phyloP scores from a whole-genome alignment of 2,888 invertebrate species.

The Sipha maydis region DNA sequence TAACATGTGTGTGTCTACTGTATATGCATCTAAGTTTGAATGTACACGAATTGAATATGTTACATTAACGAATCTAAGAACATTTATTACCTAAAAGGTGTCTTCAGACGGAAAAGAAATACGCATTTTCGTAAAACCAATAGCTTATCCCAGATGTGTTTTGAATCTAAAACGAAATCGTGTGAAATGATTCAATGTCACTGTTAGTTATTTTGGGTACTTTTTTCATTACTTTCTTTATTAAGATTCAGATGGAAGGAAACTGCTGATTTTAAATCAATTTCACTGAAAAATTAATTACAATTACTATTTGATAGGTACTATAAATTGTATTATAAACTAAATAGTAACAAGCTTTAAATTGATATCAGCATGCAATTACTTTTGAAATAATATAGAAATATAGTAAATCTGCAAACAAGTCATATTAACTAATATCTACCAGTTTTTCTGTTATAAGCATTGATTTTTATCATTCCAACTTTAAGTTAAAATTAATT shows the following conservation, averaged over 20 bases:
- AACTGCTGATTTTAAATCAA: neutral
- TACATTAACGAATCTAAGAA: neutral
- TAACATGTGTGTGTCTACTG: neutral
- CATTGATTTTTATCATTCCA: too few species aligned
- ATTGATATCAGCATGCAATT: neutral
- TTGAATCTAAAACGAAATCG: constrained; percentile 24
- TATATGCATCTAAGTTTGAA: neutral
- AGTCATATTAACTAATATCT: neutral
- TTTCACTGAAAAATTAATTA: neutral
- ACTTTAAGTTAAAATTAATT: too few species aligned
- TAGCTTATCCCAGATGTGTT: constrained; percentile 31
- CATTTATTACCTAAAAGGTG: constrained; percentile 25
- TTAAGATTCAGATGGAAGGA: neutral
- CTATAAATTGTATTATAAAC: neutral
- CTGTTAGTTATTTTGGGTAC: neutral
- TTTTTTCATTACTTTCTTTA: constrained; percentile 4
- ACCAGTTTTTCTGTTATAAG: neutral
- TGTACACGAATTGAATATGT: constrained; percentile 30
- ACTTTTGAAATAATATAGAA: neutral
- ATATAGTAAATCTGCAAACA: neutral
- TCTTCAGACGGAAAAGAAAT: neutral
- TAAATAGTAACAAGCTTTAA: neutral
- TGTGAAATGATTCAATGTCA: neutral
- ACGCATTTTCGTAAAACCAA: constrained; percentile 10
- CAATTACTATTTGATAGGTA: neutral